These are phyloP conservation scores for Hymenochirus boettgeri DNA, from an alignment of 2,113 vertebrate species.

Conservation along the genomic window DNA sequence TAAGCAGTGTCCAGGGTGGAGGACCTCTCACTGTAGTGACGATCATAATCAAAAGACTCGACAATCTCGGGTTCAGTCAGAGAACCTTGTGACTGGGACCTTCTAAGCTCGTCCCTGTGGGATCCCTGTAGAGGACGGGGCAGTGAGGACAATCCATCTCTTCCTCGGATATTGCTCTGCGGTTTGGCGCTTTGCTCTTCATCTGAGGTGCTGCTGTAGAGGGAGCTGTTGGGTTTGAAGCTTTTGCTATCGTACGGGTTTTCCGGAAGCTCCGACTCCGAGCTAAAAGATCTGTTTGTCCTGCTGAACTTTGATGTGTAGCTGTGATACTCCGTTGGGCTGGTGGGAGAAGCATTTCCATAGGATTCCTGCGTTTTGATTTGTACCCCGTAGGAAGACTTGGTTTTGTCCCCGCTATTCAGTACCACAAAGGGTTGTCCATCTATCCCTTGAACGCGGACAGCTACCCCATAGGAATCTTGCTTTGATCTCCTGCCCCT, in stretches of 20 bases:
- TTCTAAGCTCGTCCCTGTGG: conserved; percentile 58
- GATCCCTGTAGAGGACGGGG: conserved; percentile 28
- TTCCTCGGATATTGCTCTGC: conserved; percentile 41
- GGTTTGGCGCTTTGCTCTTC: conserved; percentile 58
- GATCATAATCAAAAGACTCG: fast-evolving
- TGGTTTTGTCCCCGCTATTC: conserved; percentile 82
- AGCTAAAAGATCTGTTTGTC: conserved; percentile 40
- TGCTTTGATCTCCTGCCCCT: conserved; percentile 50
- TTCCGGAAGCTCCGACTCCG: conserved; percentile 54
- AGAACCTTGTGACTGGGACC: conserved; percentile 80
- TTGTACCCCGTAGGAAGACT: conserved; percentile 86
- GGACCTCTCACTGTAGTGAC: conserved; percentile 17
- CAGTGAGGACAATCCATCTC: conserved; percentile 27
- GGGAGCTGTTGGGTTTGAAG: conserved; percentile 6
- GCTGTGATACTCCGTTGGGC: not conserved
- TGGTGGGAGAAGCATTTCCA: not conserved
- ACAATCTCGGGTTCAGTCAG: conserved; percentile 49
- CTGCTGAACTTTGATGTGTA: not conserved
- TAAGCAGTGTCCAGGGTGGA: conserved; percentile 49
- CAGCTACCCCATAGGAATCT: conserved; percentile 82
- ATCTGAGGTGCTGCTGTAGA: conserved; percentile 48
- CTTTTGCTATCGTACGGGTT: conserved; percentile 45
- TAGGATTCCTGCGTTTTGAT: conserved; percentile 53
- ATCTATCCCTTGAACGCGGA: conserved; percentile 86
- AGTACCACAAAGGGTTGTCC: conserved; percentile 92